Evolutionary conservation across 2,797 vertebrate genomes (phyloP).

Genomic region (Dallia pectoralis): DNA sequence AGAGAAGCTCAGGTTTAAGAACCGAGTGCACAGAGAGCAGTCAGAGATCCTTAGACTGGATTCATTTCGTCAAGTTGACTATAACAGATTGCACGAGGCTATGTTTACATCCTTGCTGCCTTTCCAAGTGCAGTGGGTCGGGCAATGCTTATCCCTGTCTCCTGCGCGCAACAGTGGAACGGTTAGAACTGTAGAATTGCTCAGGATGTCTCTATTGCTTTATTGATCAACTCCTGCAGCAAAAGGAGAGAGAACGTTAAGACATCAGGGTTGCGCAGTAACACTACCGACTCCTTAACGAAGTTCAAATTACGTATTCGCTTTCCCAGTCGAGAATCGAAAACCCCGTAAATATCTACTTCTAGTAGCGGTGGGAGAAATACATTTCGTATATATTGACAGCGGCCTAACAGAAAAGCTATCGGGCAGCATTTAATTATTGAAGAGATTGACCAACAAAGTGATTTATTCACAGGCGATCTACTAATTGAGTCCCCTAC

Average conservation of each 20-base stretch:
- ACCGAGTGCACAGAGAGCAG: conserved; percentile 56
- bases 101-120: conserved; percentile 51
- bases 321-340: conserved; percentile 83
- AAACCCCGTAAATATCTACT: conserved; percentile 84
- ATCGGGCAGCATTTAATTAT: conserved; percentile 87
- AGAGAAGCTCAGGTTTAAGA: conserved; percentile 59
- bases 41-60: conserved; percentile 64
- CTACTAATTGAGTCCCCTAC: conserved; percentile 70
- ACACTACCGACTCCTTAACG: conserved; percentile 60
- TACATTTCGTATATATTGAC: conserved; percentile 78
- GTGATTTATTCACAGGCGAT: conserved; percentile 77
- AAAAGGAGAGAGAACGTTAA: conserved; percentile 41
- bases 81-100: conserved; percentile 39
- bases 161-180: conserved; percentile 32
- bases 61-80: conserved; percentile 64
- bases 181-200: conserved; percentile 50
- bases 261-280: conserved; percentile 55
- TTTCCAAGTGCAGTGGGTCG: conserved; percentile 37
- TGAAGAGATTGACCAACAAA: conserved; percentile 80
- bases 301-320: conserved; percentile 76
- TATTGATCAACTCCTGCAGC: conserved; percentile 63
- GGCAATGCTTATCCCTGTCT: conserved; percentile 21
- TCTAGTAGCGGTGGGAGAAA: conserved; percentile 80
- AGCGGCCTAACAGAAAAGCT: conserved; percentile 77
- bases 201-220: conserved; percentile 64